A percentile compares a stretch with the other conserved stretches of the same genome.
Evolutionary conservation across 2,888 invertebrate genomes (phyloP).

Genomic region (Chymomyza procnemis): DNA sequence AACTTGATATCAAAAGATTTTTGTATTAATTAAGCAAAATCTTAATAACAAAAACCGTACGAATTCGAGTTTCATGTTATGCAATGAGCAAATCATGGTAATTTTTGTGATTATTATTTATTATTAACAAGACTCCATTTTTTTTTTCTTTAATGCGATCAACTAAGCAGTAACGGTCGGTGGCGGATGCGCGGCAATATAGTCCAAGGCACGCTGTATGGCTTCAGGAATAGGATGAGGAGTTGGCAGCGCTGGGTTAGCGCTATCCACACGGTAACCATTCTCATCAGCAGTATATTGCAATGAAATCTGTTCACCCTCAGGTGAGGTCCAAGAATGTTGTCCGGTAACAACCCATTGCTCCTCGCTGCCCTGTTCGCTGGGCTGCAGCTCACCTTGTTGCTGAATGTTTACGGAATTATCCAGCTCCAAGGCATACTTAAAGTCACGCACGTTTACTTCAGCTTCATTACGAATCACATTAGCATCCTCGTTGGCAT

Average conservation of each 20-base stretch:
- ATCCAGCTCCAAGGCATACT: conserved; percentile 55
- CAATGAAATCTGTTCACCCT: conserved; percentile 49
- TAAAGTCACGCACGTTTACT: conserved; percentile 58
- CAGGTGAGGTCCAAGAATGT: conserved; percentile 58
- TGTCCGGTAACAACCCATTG: conserved; percentile 45
- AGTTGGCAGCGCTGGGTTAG: conserved; percentile 68
- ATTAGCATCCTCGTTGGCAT: conserved; percentile 56
- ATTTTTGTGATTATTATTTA: conserved; percentile 37
- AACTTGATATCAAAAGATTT: neutral
- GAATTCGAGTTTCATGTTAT: neutral
- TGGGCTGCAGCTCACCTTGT: conserved; percentile 42
- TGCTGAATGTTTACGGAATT: conserved; percentile 59
- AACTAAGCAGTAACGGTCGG: conserved; percentile 24
- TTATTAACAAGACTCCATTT: neutral
- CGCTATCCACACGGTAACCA: conserved; percentile 51
- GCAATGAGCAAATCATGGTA: neutral
- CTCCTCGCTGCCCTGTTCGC: conserved; percentile 16
- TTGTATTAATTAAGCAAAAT: neutral
- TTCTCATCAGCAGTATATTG: conserved; percentile 60
- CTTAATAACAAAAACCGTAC: neutral
- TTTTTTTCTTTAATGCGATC: conserved; percentile 22
- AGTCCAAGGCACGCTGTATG: conserved; percentile 49
- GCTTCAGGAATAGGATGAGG: conserved; percentile 66
- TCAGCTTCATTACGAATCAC: conserved; percentile 55
- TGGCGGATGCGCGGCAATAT: conserved; percentile 48